Percentiles rank a stretch among this genome's conserved stretches.
Conservation (phyloP, 2,888 invertebrate genomes). For the Cosmopolites sordidus region DNA sequence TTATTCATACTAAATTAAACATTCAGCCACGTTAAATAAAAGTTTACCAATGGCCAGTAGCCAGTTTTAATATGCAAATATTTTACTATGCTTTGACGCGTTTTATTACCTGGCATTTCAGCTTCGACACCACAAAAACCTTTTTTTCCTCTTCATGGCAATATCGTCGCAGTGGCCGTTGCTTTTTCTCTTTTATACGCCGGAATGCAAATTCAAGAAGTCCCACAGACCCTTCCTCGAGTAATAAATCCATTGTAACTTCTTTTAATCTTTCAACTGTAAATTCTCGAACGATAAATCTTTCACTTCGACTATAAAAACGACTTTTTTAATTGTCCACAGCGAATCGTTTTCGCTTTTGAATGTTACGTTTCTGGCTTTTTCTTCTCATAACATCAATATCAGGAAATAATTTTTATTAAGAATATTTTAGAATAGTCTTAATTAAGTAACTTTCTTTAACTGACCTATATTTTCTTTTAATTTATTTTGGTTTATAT, state of each 20-base stretch:
- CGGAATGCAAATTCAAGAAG: conserved; percentile 1
- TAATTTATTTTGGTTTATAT: too few species aligned
- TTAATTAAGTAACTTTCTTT: too few species aligned
- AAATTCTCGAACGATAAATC: conserved; percentile 8
- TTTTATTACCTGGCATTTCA: not conserved
- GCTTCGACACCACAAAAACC: not conserved
- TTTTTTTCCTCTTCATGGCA: not conserved
- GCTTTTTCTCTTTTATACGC: not conserved
- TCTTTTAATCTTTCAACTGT: conserved; percentile 11
- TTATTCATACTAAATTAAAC: too few species aligned
- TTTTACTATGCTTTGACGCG: not conserved
- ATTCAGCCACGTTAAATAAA: too few species aligned
- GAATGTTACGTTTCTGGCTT: too few species aligned
- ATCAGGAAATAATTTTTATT: too few species aligned
- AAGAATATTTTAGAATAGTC: too few species aligned
- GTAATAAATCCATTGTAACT: conserved; percentile 6
- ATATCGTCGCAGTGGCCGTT: not conserved
- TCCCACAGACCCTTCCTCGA: conserved; percentile 1
- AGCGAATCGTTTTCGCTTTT: not conserved
- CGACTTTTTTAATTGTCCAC: conserved; percentile 1
- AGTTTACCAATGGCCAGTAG: too few species aligned
- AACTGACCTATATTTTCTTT: too few species aligned
- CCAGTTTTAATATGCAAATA: not conserved
- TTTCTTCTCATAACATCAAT: too few species aligned
- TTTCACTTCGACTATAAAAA: not conserved